Percentiles rank a stretch among this genome's conserved stretches.
These are phyloP conservation scores for Cerastis leucographa DNA, from an alignment of 2,888 invertebrate species.

Conservation along the genomic window DNA sequence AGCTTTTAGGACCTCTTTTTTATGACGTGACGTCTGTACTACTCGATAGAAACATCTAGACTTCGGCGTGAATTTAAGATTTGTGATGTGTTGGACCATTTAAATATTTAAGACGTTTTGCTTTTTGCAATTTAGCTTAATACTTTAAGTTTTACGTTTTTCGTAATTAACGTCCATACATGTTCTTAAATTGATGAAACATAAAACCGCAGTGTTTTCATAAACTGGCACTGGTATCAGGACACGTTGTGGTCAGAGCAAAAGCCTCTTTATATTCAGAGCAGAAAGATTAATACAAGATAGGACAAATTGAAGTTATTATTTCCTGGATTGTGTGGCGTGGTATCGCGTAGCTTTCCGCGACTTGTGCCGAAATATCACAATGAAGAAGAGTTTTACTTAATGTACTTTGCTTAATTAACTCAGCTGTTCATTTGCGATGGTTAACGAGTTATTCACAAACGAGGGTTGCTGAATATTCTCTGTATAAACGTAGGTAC, in stretches of 20 bases:
- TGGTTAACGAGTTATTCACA: constrained; percentile 51
- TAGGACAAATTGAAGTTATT: constrained; percentile 10
- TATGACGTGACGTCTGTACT: not conserved
- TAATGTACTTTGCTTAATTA: constrained; percentile 24
- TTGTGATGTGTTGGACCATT: not conserved
- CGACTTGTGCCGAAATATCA: not conserved
- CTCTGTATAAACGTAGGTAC: constrained; percentile 18
- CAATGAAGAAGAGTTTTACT: constrained; percentile 1
- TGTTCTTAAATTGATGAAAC: not conserved
- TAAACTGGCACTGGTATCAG: not conserved
- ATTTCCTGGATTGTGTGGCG: not conserved
- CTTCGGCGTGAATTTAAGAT: not conserved
- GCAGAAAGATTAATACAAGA: constrained; percentile 11
- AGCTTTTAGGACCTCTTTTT: not conserved
- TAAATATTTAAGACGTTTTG: not conserved
- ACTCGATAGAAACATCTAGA: not conserved
- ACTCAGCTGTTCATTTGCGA: constrained; percentile 33
- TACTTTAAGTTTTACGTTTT: not conserved
- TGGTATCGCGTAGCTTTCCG: not conserved
- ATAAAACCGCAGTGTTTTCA: not conserved
- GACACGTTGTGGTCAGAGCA: not conserved
- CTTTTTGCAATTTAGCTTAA: not conserved
- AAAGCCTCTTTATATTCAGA: not conserved
- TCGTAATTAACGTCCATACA: not conserved
- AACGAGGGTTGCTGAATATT: constrained; percentile 30